phyloP scores from a whole-genome alignment of 2,113 vertebrate species.

The Grus americana region DNA sequence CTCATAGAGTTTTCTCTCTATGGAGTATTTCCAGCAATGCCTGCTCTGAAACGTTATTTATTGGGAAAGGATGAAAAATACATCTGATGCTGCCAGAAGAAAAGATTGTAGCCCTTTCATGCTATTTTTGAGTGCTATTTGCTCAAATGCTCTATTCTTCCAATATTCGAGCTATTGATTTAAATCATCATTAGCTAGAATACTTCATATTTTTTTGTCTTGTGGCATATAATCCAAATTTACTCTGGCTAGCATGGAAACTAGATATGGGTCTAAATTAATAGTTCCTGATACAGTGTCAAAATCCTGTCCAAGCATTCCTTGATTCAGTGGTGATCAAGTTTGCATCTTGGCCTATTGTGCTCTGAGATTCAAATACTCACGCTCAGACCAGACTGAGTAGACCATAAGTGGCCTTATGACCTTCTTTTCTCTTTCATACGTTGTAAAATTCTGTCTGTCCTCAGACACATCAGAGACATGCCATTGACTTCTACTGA shows the following conservation, averaged over 20 bases:
- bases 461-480: neutral
- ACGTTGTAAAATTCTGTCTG: neutral
- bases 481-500: neutral
- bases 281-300: neutral
- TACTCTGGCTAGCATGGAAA: neutral
- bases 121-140: neutral
- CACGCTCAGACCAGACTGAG: neutral
- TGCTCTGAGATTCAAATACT: neutral
- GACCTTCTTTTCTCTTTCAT: neutral
- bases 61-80: neutral
- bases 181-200: neutral
- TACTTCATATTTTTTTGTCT: neutral
- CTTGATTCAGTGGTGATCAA: neutral
- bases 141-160: neutral
- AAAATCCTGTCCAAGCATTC: neutral
- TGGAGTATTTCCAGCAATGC: neutral
- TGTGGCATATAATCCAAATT: neutral
- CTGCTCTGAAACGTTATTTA: neutral
- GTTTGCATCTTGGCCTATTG: neutral
- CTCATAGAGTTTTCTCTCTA: neutral
- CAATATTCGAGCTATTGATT: neutral
- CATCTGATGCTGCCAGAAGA: neutral
- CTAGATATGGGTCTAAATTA: neutral
- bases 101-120: neutral
- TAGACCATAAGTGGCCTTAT: neutral